Percentiles rank a stretch among this genome's conserved stretches.
These are phyloP conservation scores for Gorsachius magnificus DNA, from an alignment of 2,797 vertebrate species.

Conservation along the genomic window DNA sequence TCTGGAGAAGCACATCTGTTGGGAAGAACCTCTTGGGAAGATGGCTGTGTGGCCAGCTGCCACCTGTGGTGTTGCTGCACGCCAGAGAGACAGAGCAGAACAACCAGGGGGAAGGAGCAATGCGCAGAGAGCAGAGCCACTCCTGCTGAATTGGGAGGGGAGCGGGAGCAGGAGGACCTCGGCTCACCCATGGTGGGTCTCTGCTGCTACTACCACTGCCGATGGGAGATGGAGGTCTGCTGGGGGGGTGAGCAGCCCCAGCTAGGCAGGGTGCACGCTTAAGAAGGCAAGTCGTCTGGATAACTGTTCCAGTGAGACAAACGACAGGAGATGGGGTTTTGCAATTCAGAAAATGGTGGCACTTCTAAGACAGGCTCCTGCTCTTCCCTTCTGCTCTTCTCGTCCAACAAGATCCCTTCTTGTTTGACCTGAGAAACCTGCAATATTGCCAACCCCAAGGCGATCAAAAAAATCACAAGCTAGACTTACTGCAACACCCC, in stretches of 20 bases:
- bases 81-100: neutral
- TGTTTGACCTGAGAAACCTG: constrained; percentile 59
- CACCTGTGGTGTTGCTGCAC: neutral
- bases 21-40: neutral
- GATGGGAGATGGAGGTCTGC: neutral
- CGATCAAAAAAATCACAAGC: neutral
- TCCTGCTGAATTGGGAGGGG: neutral
- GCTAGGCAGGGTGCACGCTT: neutral
- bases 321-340: neutral
- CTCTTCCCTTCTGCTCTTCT: constrained; percentile 30
- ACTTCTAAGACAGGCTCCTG: neutral
- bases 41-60: neutral
- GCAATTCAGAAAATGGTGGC: neutral
- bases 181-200: accelerated
- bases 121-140: neutral
- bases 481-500: neutral
- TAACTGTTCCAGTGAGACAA: neutral
- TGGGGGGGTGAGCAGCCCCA: neutral
- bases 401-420: constrained; percentile 49
- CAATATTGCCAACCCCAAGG: constrained; percentile 31
- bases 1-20: neutral
- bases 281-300: accelerated
- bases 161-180: neutral
- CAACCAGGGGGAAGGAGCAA: accelerated
- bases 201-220: neutral